Conservation (phyloP, 2,113 vertebrate species). For the Tinamus guttatus region DNA sequence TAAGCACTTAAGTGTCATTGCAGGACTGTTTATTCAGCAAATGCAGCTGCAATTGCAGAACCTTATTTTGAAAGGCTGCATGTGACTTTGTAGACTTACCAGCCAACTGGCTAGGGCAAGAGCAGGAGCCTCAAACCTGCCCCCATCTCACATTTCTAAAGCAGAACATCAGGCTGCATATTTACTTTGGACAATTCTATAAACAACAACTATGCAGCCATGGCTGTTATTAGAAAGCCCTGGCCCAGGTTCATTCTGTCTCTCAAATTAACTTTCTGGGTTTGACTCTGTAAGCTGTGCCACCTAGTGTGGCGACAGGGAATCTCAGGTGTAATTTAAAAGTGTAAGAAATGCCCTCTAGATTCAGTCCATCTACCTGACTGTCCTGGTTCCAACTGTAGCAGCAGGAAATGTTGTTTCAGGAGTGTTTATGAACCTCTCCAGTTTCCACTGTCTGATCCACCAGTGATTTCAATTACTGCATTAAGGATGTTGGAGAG, state of each 20-base stretch:
- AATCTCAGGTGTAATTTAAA: neutral
- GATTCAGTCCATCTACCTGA: neutral
- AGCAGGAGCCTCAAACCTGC: neutral
- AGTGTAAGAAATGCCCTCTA: neutral
- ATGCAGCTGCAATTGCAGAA: neutral
- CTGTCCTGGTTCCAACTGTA: neutral
- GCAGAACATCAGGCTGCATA: neutral
- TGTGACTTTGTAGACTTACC: neutral
- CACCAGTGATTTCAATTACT: rapidly evolving
- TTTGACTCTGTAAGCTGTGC: neutral
- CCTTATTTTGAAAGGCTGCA: neutral
- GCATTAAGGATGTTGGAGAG: neutral
- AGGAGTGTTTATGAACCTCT: neutral
- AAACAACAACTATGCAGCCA: neutral
- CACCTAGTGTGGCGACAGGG: conserved; percentile 9
- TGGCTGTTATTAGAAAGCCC: neutral
- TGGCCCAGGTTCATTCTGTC: neutral
- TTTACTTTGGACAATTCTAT: neutral
- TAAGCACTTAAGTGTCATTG: neutral
- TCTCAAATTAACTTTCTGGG: neutral
- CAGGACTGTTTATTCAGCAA: neutral
- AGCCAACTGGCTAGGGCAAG: neutral
- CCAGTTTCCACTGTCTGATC: neutral
- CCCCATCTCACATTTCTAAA: neutral
- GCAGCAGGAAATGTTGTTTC: neutral